Conservation (phyloP, 2,797 vertebrate species). For the Lerista edwardsae region DNA sequence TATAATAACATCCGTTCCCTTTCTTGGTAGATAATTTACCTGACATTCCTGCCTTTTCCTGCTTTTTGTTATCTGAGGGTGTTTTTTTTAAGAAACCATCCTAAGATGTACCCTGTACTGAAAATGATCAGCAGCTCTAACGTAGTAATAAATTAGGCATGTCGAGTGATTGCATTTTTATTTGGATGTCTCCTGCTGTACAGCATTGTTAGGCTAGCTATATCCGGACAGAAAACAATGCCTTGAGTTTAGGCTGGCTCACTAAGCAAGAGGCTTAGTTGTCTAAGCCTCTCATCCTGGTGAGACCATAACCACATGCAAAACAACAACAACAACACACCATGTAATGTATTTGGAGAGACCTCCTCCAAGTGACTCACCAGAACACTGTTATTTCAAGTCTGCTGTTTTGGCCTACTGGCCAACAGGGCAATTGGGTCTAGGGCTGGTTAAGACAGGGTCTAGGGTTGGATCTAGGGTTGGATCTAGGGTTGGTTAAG, state of each 20-base stretch:
- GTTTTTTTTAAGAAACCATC: slow-evolving; percentile 36
- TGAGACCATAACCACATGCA: not conserved
- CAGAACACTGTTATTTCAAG: not conserved
- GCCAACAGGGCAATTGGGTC: not conserved
- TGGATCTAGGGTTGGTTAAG: too few relatives aligned
- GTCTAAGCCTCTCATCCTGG: not conserved
- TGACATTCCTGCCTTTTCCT: slow-evolving; percentile 29
- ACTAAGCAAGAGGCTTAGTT: not conserved
- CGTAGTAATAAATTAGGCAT: slow-evolving; percentile 45
- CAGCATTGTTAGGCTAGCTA: not conserved
- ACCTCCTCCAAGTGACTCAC: not conserved
- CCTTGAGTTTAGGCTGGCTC: not conserved
- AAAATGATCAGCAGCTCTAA: slow-evolving; percentile 41
- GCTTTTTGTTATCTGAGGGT: not conserved
- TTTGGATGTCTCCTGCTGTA: slow-evolving; percentile 21
- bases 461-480: too few relatives aligned
- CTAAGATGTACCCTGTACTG: slow-evolving; percentile 44
- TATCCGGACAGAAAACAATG: not conserved
- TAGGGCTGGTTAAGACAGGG: not conserved
- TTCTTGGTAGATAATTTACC: slow-evolving; percentile 41
- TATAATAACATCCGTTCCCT: slow-evolving; percentile 45
- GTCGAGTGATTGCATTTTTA: slow-evolving; percentile 20
- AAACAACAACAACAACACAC: too few relatives aligned
- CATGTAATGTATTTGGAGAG: too few relatives aligned
- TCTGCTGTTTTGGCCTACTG: too few relatives aligned